Evolutionary conservation across 1,140 invertebrate genomes (phyloP).

Genomic region (Doryteuthis pealeii): DNA sequence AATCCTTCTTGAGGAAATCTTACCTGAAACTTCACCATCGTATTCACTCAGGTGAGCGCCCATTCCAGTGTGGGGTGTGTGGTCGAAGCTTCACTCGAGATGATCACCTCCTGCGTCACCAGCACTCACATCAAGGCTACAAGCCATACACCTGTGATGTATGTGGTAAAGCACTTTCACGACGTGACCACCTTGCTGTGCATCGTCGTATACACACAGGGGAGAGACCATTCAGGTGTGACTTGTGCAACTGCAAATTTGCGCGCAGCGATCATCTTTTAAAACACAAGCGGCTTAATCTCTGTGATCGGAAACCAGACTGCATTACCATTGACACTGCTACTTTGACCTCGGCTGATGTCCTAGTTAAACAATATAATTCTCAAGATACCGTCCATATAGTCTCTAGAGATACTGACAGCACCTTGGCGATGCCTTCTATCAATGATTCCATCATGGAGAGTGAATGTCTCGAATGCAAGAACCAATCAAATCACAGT

Average conservation of each 20-base stretch:
- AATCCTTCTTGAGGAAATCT: slow-evolving; percentile 95
- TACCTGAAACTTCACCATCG: slow-evolving; percentile 77
- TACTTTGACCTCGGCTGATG: background rate
- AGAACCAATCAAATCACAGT: too few species aligned
- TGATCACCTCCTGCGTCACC: slow-evolving; percentile 97
- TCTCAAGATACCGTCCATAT: too few species aligned
- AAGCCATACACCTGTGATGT: slow-evolving; percentile 94
- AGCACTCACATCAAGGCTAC: slow-evolving; percentile 95
- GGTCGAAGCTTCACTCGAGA: slow-evolving; percentile 98
- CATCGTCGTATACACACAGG: slow-evolving; percentile 55
- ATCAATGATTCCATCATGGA: too few species aligned
- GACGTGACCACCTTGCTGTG: slow-evolving; percentile 56
- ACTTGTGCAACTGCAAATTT: slow-evolving; percentile 38
- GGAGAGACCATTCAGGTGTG: slow-evolving; percentile 32
- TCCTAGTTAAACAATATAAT: too few species aligned
- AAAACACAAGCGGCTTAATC: background rate
- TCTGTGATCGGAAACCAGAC: background rate
- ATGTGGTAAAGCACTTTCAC: slow-evolving; percentile 81
- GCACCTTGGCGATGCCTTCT: too few species aligned
- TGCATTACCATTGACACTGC: background rate
- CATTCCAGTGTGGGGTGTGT: slow-evolving; percentile 96
- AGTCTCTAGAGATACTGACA: too few species aligned
- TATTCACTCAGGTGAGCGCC: slow-evolving; percentile 95
- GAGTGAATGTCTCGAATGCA: too few species aligned
- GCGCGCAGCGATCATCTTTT: background rate